Base-by-base conservation (phyloP, 2,797 vertebrate genomes). In the Melanotaenia maccullochi region DNA sequence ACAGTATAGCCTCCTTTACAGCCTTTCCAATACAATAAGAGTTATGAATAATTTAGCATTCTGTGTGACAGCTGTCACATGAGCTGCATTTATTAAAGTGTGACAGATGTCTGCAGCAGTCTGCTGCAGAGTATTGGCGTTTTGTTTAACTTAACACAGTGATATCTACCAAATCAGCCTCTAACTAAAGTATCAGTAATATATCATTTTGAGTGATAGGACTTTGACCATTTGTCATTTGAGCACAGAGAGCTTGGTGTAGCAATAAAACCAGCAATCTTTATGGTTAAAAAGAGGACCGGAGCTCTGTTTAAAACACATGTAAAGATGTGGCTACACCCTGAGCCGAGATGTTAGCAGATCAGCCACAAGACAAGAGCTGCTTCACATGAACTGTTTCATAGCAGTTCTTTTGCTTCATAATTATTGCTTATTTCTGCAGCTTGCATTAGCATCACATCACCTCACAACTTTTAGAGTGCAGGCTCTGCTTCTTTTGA, bases 361-460 rank as follows among this genome's bases (percentile, higher is more conserved):
- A 11, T 49, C 47, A n/a, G 47, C 47, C 20, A 22, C 40, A 49
- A 20, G 18, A 47, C 44, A 22, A 22, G 49, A 9, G 3, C 49
- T 52, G 9, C 49, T 24, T 52, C 22, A 51, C 20, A 49, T 11
- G 47, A 22, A n/a, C 8, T 38, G 13, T 40, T 55, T 55, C 20
- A 18, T 18, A 61, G 33, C 20, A 16, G 20, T 54, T 38, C 4
- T 54, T 42, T 35, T 18, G 20, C 33, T n/a, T 25, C n/a, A 25
- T 11, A 18, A 5, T 49, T 35, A 56, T 7, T 14, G 20, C 20
- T 35, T 2, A 20, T 40, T 54, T 73, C 57, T 79, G 81, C 75
- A 87, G 60, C 89, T 87, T 90, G 91, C 89, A 86, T 92, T 90
- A 92, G 85, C 82, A 89, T 89, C 73, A 71, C 22, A 89, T 89